Base-by-base conservation (phyloP, 2,797 vertebrate species). In the Pterois miles region DNA sequence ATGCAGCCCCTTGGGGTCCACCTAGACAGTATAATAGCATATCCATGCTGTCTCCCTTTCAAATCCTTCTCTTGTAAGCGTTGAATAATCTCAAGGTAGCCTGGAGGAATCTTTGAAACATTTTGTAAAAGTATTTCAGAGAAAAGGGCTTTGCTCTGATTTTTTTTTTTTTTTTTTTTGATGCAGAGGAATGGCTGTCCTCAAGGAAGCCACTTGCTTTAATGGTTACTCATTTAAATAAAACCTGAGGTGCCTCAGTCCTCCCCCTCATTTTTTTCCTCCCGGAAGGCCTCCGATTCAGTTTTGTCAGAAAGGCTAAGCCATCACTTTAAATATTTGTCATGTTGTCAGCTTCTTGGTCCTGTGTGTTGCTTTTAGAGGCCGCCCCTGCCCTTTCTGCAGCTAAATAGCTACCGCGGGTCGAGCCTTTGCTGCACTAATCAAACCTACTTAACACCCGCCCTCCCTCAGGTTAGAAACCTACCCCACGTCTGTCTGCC, bases 321-420 rank as follows among this genome's bases (percentile, higher is more conserved):
- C 72, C 53, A 1, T 85, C 83, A 43, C 77, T 59, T 82, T 76
- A 73, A 83, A 84, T 83, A 67, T 67, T 52, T 27, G 62, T 86
- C 82, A 74, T 69, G 74, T 86, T 83, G 75, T 91, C 87, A 88
- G 87, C 82, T 85, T 88, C 82, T 90, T 79, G 83, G 85, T 87
- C 74, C 85, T 94, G 89, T 95, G 94, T 96, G 84, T 93, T 95
- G 93, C 94, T 96, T 96, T 90, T 96, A 98, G 95, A 98, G 95
- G 91, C 86, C 93, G 89, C 94, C 94, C 74, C 93, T 96, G 93
- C 93, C 95, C 95, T 96, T 95, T 80, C 92, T 46, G 81, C 95
- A 91, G 95, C 93, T 92, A 93, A 95, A 77, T 92, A 91, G 94
- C 94, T 95, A 91, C 86, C 91, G 80, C 82, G 95, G 95, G 89